Conservation (phyloP, 2,888 invertebrate species). For the Drosophila fulvimacula region DNA sequence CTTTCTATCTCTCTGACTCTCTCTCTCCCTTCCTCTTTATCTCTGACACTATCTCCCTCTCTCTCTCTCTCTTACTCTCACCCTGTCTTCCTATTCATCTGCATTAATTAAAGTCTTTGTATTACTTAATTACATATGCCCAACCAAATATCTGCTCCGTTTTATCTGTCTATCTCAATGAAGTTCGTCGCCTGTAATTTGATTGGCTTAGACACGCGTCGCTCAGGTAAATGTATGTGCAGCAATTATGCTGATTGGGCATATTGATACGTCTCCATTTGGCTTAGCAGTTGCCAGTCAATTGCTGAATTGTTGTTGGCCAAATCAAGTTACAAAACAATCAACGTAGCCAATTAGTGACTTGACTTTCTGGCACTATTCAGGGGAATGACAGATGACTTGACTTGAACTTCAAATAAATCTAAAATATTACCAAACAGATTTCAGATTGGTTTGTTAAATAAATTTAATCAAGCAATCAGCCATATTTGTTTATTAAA, state of each 20-base stretch:
- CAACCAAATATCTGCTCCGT: neutral
- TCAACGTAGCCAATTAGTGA: neutral
- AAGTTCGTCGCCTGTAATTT: neutral
- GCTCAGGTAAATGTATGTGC: neutral
- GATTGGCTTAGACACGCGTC: neutral
- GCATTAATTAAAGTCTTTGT: neutral
- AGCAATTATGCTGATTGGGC: constrained; percentile 3
- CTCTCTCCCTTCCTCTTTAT: too few species aligned
- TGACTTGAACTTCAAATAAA: too few species aligned
- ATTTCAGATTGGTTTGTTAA: too few species aligned
- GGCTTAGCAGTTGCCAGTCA: neutral
- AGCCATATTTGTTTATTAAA: too few species aligned
- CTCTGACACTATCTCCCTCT: neutral
- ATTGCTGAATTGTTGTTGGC: neutral
- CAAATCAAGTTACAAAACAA: neutral
- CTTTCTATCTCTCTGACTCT: too few species aligned
- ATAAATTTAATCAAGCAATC: too few species aligned
- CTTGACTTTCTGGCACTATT: too few species aligned
- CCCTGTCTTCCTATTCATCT: too few species aligned
- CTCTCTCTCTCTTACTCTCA: too few species aligned
- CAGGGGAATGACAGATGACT: too few species aligned
- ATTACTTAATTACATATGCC: neutral
- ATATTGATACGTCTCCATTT: neutral
- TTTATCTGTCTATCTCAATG: too few species aligned
- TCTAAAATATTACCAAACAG: too few species aligned